Percentiles rank a stretch among this genome's conserved stretches.
These are phyloP conservation scores for Tipula unca DNA, from an alignment of 2,888 invertebrate genomes.

Conservation along the genomic window DNA sequence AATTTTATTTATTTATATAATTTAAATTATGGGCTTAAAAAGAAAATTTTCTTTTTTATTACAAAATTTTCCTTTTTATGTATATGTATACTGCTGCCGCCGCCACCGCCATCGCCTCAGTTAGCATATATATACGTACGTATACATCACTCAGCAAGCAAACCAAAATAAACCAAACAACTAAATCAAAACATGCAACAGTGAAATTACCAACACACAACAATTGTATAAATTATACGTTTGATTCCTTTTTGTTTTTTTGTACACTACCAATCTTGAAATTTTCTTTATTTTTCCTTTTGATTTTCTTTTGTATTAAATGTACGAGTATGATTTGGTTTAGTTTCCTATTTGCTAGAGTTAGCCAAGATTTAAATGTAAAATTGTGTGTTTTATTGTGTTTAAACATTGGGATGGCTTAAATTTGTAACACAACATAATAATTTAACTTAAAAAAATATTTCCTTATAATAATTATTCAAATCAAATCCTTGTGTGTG, in stretches of 20 bases:
- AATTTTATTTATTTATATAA: neutral
- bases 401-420: neutral
- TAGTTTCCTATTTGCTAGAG: no score
- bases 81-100: neutral
- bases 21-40: neutral
- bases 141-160: neutral
- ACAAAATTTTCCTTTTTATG: neutral
- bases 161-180: neutral
- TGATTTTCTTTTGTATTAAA: neutral
- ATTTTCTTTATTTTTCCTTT: neutral
- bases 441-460: neutral
- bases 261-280: no score
- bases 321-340: no score
- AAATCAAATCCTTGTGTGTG: neutral
- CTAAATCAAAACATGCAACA: conserved; percentile 18
- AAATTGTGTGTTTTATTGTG: neutral
- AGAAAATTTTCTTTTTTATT: neutral
- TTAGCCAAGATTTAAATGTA: no score
- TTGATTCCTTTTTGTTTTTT: neutral
- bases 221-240: conserved; percentile 17
- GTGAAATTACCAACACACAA: conserved; percentile 16
- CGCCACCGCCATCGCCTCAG: neutral
- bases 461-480: conserved; percentile 2
- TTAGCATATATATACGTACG: neutral
- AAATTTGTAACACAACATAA: neutral